Percentiles rank a stretch among this genome's conserved stretches.
phyloP scores from a whole-genome alignment of 30 jellyfish, hydroid and myxozoan species.

The Sanderia malayensis region DNA sequence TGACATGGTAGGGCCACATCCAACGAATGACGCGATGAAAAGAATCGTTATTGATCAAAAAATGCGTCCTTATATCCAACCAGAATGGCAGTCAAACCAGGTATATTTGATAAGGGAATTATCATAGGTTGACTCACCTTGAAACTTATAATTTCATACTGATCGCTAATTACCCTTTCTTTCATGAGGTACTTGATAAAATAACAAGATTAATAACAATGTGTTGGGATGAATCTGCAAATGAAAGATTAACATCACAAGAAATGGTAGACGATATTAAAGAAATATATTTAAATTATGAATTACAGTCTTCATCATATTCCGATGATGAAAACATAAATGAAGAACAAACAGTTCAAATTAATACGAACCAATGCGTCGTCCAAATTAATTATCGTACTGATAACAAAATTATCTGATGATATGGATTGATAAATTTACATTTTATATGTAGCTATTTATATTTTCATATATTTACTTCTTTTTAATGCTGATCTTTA shows the following conservation, averaged over 20 bases:
- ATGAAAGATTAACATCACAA: constrained; percentile 21
- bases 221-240: constrained; percentile 49
- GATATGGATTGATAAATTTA: too few species aligned
- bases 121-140: not conserved
- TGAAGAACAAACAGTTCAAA: constrained; percentile 6
- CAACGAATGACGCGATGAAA: constrained; percentile 54
- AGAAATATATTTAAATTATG: constrained; percentile 18
- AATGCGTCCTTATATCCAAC: constrained; percentile 49
- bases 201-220: constrained; percentile 12
- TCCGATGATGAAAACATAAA: not conserved
- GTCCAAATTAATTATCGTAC: not conserved
- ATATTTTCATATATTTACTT: too few species aligned
- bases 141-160: not conserved
- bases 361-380: not conserved
- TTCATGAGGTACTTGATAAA: constrained; percentile 7
- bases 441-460: too few species aligned
- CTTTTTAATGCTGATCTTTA: too few species aligned
- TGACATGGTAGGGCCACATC: constrained; percentile 53
- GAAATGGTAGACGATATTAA: constrained; percentile 27
- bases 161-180: not conserved
- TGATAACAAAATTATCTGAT: too few species aligned
- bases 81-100: constrained; percentile 41
- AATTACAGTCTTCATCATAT: constrained; percentile 4
- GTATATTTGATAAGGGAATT: not conserved
- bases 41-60: constrained; percentile 24